A percentile compares a stretch with the other conserved stretches of the same genome.
phyloP scores from a whole-genome alignment of 2,113 vertebrate species.

The Chamaetylas fuelleborni region DNA sequence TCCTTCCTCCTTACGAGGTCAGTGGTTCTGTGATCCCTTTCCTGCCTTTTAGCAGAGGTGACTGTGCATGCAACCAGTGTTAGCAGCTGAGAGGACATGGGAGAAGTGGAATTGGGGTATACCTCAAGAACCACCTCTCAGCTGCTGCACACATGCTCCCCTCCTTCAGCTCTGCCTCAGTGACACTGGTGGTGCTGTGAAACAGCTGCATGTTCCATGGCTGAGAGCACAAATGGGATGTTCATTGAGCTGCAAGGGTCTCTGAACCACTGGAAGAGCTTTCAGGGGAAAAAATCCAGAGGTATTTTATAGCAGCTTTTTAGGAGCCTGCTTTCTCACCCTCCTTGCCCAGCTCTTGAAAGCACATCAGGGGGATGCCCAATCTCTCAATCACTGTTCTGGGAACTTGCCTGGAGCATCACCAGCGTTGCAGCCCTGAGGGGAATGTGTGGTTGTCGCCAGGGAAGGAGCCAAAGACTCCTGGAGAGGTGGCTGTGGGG shows the following conservation, averaged over 20 bases:
- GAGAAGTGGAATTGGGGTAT: not conserved
- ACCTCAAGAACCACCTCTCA: not conserved
- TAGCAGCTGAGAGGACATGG: not conserved
- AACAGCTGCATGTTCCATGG: not conserved
- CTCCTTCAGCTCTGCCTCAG: not conserved
- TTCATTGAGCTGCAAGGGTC: not conserved
- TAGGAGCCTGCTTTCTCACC: not conserved
- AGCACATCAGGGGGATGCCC: not conserved
- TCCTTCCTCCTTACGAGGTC: accelerated
- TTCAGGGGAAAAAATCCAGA: not conserved
- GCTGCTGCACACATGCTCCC: not conserved
- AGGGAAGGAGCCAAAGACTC: not conserved
- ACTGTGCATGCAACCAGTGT: not conserved
- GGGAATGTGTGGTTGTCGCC: not conserved
- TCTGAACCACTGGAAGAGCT: not conserved
- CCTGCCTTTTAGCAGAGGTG: not conserved
- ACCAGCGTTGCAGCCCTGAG: accelerated
- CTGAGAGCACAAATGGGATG: not conserved
- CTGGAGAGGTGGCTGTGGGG: not conserved
- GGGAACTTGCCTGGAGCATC: not conserved
- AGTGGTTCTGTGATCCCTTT: not conserved
- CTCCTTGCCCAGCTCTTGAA: not conserved
- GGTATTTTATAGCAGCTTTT: not conserved
- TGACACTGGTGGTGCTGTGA: not conserved
- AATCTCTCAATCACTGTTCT: not conserved